Conservation (phyloP, 2,888 invertebrate species). For the Xestia xanthographa region DNA sequence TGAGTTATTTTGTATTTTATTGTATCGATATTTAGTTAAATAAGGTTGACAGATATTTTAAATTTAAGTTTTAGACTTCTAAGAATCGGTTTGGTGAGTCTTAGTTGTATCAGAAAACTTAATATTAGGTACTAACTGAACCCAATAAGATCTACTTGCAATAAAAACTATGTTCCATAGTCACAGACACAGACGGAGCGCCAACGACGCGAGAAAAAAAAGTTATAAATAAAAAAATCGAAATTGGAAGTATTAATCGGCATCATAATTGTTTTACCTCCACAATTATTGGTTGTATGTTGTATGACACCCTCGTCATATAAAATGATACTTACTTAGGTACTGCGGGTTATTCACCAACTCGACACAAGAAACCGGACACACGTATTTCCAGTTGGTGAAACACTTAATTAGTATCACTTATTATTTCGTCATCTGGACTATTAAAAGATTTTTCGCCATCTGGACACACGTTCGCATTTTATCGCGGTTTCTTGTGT, state of each 20-base stretch:
- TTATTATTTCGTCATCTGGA: too few relatives aligned
- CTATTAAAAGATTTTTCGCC: too few relatives aligned
- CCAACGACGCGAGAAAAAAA: neutral
- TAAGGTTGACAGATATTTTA: slow-evolving; percentile 12
- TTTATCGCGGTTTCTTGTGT: too few relatives aligned
- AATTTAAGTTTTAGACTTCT: slow-evolving; percentile 26
- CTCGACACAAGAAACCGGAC: too few relatives aligned
- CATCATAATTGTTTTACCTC: neutral
- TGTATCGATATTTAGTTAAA: slow-evolving; percentile 12
- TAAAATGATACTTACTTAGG: neutral
- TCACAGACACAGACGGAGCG: neutral
- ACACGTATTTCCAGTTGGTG: too few relatives aligned
- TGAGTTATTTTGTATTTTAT: slow-evolving; percentile 24
- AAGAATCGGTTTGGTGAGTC: neutral
- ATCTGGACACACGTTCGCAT: too few relatives aligned
- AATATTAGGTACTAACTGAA: neutral
- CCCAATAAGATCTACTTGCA: neutral
- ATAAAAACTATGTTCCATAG: neutral
- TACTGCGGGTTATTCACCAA: too few relatives aligned
- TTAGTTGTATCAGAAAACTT: slow-evolving; percentile 34
- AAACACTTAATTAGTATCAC: too few relatives aligned
- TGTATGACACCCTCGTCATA: too few relatives aligned
- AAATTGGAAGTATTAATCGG: too few relatives aligned
- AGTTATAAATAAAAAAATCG: too few relatives aligned
- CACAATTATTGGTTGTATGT: too few relatives aligned